These are phyloP conservation scores for Xenentodon cancila DNA, from an alignment of 2,797 vertebrate genomes.

Conservation along the genomic window DNA sequence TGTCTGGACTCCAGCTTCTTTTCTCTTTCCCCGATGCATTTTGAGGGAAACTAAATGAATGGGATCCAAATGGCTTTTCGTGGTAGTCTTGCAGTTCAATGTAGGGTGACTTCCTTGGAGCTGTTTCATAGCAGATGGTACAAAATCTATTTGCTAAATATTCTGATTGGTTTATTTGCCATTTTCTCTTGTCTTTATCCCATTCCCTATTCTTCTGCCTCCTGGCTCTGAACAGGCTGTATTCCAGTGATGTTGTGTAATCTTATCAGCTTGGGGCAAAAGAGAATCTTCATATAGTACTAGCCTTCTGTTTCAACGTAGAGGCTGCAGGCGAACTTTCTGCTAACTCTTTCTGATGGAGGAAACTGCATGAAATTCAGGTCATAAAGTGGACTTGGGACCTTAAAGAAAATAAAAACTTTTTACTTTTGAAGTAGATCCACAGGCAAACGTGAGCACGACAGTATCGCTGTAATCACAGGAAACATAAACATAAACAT, in stretches of 20 bases:
- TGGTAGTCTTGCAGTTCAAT: conserved; percentile 70
- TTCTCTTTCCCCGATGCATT: conserved; percentile 77
- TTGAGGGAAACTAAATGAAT: conserved; percentile 80
- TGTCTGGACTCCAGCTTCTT: conserved; percentile 78
- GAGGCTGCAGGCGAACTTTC: conserved; percentile 66
- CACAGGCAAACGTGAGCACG: conserved; percentile 10
- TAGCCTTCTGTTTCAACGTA: conserved; percentile 70
- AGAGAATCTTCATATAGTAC: conserved; percentile 77
- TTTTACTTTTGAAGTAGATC: conserved; percentile 34
- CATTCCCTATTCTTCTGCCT: conserved; percentile 47
- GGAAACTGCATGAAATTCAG: conserved; percentile 62
- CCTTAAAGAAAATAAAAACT: conserved; percentile 24
- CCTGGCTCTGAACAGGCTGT: conserved; percentile 59
- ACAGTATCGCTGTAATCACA: conserved; percentile 4
- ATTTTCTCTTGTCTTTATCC: conserved; percentile 38
- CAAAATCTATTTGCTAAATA: conserved; percentile 81
- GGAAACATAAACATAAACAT: conserved; percentile 11
- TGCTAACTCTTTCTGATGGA: conserved; percentile 41
- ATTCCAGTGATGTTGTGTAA: conserved; percentile 74
- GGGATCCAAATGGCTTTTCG: conserved; percentile 71
- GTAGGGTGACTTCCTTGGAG: conserved; percentile 76
- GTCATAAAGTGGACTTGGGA: conserved; percentile 55
- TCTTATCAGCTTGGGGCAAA: conserved; percentile 75
- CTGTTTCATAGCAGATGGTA: conserved; percentile 77
- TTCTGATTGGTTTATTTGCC: conserved; percentile 71